Conservation (phyloP, 2,888 invertebrate genomes). For the Chrysodeixis includens region DNA sequence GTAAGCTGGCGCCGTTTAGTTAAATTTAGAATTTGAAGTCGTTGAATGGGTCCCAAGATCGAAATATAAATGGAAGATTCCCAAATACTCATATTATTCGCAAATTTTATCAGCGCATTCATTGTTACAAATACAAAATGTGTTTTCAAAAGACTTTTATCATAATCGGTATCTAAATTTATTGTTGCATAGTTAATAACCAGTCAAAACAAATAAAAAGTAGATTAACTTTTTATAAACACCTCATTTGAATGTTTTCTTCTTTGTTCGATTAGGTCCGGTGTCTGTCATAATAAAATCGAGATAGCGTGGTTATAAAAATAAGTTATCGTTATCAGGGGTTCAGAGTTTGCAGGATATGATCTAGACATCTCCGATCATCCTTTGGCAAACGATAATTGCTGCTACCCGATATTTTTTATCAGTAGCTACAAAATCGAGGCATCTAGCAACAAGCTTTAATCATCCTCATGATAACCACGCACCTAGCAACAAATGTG, state of each 20-base stretch:
- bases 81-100: background rate
- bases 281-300: background rate
- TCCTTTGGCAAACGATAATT: background rate
- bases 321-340: background rate
- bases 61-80: background rate
- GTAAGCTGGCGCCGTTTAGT: conserved; percentile 31
- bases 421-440: no score
- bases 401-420: background rate
- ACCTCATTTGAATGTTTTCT: conserved; percentile 4
- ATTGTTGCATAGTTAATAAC: conserved; percentile 4
- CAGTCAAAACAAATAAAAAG: background rate
- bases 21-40: conserved; percentile 39
- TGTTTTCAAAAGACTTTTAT: background rate
- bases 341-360: conserved; percentile 1
- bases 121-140: background rate
- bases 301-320: background rate
- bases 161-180: background rate
- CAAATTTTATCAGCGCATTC: background rate
- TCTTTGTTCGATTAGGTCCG: background rate
- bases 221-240: background rate
- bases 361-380: background rate
- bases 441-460: no score
- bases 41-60: conserved; percentile 14
- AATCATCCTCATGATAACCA: no score
- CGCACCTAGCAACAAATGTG: no score